Percentiles rank a stretch among this genome's conserved stretches.
These are phyloP conservation scores for Neolamprologus cancellatus DNA, from an alignment of 2,113 vertebrate genomes.

Conservation along the genomic window DNA sequence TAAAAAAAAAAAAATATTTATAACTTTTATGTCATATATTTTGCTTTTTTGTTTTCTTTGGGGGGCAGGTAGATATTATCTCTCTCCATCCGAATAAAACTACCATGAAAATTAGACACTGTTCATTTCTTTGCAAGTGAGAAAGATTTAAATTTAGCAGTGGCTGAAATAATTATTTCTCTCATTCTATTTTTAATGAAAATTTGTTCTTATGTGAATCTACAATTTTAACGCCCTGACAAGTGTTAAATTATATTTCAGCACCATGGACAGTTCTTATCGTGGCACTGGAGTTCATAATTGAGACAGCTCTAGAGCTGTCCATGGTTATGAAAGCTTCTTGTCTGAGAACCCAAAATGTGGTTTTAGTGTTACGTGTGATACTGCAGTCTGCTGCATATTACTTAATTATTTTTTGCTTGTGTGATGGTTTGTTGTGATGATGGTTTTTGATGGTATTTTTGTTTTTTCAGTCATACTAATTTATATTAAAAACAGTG, in stretches of 20 bases:
- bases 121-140: not conserved
- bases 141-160: not conserved
- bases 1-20: not conserved
- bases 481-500: not conserved
- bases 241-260: not conserved
- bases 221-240: not conserved
- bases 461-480: not conserved
- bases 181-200: not conserved
- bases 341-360: not conserved
- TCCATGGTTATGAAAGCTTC: not conserved
- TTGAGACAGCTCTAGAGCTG: not conserved
- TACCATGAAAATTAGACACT: not conserved
- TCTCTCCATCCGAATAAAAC: not conserved
- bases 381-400: not conserved
- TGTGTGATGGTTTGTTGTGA: not conserved
- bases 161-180: not conserved
- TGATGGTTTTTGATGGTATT: not conserved
- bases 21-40: not conserved
- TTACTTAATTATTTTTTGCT: not conserved
- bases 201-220: not conserved
- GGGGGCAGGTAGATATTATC: not conserved
- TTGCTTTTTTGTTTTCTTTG: not conserved
- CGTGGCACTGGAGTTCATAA: not conserved
- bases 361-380: not conserved
- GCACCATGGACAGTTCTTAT: constrained; percentile 22